Evolutionary conservation across 2,113 vertebrate species (phyloP).

Genomic region (Bujurquina vittata): DNA sequence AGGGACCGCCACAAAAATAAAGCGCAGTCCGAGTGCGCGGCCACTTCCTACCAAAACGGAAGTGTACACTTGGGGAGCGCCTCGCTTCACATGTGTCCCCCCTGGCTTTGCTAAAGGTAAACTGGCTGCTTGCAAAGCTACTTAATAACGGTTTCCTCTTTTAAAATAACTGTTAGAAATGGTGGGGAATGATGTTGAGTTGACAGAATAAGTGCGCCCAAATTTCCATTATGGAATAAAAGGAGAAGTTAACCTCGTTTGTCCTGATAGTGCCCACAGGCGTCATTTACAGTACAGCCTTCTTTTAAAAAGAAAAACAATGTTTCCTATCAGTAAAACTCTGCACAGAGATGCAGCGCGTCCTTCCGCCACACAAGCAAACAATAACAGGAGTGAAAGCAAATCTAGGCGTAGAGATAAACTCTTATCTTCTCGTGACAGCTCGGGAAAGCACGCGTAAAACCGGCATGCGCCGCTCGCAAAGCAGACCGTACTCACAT

Average conservation of each 20-base stretch:
- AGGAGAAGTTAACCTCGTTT: background rate
- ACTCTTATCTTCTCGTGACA: background rate
- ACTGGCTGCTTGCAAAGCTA: background rate
- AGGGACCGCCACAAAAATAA: background rate
- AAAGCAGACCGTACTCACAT: constrained; percentile 38
- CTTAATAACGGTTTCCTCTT: background rate
- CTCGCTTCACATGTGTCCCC: background rate
- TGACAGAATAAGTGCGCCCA: background rate
- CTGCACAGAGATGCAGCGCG: background rate
- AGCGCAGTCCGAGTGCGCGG: background rate
- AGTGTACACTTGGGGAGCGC: background rate
- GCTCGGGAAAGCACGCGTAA: background rate
- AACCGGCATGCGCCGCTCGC: background rate
- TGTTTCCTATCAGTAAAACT: background rate
- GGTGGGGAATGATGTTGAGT: background rate
- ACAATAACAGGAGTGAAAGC: background rate
- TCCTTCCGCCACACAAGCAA: background rate
- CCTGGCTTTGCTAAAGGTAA: background rate
- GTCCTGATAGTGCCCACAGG: background rate
- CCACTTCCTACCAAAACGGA: constrained; percentile 3
- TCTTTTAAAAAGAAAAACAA: background rate
- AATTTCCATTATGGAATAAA: background rate
- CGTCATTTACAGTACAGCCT: background rate
- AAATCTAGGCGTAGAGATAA: background rate
- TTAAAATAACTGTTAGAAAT: no score